Evolutionary conservation across 2,797 vertebrate genomes (phyloP).

Genomic region (Myoxocephalus aenaeus): DNA sequence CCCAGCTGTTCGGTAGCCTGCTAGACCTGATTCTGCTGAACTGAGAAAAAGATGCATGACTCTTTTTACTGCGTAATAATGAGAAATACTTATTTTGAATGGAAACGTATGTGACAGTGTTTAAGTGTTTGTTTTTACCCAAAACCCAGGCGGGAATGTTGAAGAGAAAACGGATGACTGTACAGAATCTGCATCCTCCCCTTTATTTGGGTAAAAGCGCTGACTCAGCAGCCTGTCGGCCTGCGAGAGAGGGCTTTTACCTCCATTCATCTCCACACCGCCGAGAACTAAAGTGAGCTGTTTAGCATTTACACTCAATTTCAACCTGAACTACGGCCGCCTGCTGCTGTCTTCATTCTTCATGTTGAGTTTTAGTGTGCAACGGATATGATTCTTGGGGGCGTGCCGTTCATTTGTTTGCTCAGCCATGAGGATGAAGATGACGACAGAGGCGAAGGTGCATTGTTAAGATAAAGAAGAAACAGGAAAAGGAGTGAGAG

Average conservation of each 20-base stretch:
- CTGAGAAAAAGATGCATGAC: too few relatives aligned
- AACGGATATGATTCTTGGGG: neutral
- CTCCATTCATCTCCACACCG: conserved; percentile 8
- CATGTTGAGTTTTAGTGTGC: neutral
- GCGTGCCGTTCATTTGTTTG: neutral
- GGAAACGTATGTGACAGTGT: neutral
- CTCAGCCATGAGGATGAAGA: neutral
- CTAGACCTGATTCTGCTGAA: too few relatives aligned
- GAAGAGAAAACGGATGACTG: conserved; percentile 11
- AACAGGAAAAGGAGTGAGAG: neutral
- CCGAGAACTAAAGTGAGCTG: conserved; percentile 4
- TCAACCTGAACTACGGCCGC: neutral
- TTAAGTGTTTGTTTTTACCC: neutral
- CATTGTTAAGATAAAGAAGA: neutral
- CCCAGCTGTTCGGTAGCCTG: too few relatives aligned
- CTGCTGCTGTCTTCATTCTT: neutral
- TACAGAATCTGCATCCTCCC: neutral
- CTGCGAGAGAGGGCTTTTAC: neutral
- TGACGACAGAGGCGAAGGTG: neutral
- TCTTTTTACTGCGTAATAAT: neutral
- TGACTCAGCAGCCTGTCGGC: conserved; percentile 15
- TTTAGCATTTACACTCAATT: conserved; percentile 3
- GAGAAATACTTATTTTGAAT: neutral
- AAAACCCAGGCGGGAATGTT: neutral
- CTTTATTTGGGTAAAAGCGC: neutral